phyloP scores from a whole-genome alignment of 1,140 invertebrate genomes.

The Vollenhovia emeryi region DNA sequence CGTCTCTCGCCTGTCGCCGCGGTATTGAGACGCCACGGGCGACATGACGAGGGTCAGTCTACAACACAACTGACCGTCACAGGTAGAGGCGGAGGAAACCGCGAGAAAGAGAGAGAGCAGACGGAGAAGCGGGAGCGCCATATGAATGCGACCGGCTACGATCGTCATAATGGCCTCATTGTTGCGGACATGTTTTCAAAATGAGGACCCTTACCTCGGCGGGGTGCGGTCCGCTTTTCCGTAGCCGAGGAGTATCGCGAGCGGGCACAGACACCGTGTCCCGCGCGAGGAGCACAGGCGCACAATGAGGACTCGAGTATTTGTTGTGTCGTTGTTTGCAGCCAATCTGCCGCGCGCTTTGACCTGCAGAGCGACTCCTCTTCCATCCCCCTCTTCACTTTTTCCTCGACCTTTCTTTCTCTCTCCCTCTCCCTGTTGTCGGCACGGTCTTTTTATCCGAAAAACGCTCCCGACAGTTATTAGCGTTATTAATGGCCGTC shows the following conservation, averaged over 20 bases:
- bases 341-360: slow-evolving; percentile 79
- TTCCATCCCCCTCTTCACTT: slow-evolving; percentile 43
- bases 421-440: not conserved
- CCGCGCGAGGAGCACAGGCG: slow-evolving; percentile 48
- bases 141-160: slow-evolving; percentile 72
- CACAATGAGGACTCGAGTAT: slow-evolving; percentile 83
- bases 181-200: slow-evolving; percentile 85
- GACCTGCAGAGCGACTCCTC: slow-evolving; percentile 66
- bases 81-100: slow-evolving; percentile 70
- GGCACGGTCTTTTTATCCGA: slow-evolving; percentile 61
- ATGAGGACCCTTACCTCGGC: slow-evolving; percentile 76
- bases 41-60: slow-evolving; percentile 83
- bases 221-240: slow-evolving; percentile 10
- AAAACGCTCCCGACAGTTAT: slow-evolving; percentile 80
- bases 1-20: slow-evolving; percentile 5
- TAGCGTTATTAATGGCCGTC: slow-evolving; percentile 83
- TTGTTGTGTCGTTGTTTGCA: slow-evolving; percentile 85
- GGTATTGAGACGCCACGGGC: slow-evolving; percentile 82
- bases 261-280: slow-evolving; percentile 67
- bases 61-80: slow-evolving; percentile 76
- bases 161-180: slow-evolving; percentile 84
- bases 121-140: slow-evolving; percentile 60
- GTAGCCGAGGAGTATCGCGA: slow-evolving; percentile 24
- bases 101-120: slow-evolving; percentile 53
- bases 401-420: slow-evolving; percentile 22